phyloP scores from a whole-genome alignment of 2,888 invertebrate species.

The Sesia apiformis region DNA sequence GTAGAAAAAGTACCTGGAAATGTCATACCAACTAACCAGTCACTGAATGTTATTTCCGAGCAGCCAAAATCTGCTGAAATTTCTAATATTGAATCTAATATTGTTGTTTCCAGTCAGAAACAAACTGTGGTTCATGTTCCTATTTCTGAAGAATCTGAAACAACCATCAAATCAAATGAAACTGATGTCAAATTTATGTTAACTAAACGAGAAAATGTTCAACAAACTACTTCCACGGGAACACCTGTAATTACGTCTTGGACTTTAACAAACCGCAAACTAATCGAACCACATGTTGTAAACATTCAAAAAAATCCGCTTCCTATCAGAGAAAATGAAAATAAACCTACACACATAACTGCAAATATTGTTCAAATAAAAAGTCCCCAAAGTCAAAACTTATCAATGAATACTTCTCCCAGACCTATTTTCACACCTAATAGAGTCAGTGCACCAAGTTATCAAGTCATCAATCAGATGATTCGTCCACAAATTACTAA shows the following conservation, averaged over 20 bases:
- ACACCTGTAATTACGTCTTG: conserved; percentile 75
- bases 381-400: conserved; percentile 34
- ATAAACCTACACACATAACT: conserved; percentile 48
- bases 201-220: conserved; percentile 41
- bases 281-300: conserved; percentile 48
- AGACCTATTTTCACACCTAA: conserved; percentile 46
- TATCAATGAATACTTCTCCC: conserved; percentile 32
- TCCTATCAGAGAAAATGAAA: conserved; percentile 39
- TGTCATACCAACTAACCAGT: conserved; percentile 50
- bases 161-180: conserved; percentile 26
- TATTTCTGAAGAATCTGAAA: conserved; percentile 38
- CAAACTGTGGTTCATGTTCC: conserved; percentile 19
- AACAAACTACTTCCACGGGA: conserved; percentile 52
- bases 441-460: conserved; percentile 44
- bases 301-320: conserved; percentile 39
- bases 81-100: conserved; percentile 28
- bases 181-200: conserved; percentile 44
- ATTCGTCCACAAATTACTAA: conserved; percentile 54
- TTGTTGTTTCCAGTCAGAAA: conserved; percentile 66
- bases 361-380: conserved; percentile 64
- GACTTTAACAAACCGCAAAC: conserved; percentile 65
- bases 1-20: conserved; percentile 48
- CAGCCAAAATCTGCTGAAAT: conserved; percentile 49
- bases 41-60: conserved; percentile 27
- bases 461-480: conserved; percentile 61